A percentile compares a stretch with the other conserved stretches of the same genome.
These are phyloP conservation scores for Picathartes gymnocephalus DNA, from an alignment of 2,113 vertebrate species.

Conservation along the genomic window DNA sequence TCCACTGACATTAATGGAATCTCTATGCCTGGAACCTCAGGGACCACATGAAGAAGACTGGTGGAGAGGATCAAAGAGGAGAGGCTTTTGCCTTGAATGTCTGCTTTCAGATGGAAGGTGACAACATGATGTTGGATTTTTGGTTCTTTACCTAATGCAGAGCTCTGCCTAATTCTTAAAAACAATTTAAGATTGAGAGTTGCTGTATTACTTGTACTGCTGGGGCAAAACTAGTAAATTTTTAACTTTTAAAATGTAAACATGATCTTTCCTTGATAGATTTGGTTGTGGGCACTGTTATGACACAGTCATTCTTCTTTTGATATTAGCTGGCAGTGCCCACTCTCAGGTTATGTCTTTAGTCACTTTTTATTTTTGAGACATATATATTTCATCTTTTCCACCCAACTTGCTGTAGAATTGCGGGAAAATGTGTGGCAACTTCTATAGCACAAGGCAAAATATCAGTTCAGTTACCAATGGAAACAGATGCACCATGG, in stretches of 20 bases:
- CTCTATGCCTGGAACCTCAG: background rate
- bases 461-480: constrained; percentile 17
- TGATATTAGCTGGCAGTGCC: background rate
- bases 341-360: background rate
- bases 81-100: background rate
- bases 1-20: background rate
- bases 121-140: background rate
- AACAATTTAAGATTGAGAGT: background rate
- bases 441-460: background rate
- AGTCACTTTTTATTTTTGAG: background rate
- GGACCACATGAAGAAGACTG: background rate
- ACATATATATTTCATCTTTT: background rate
- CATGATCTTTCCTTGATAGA: background rate
- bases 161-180: background rate
- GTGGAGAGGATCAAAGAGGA: background rate
- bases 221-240: background rate
- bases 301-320: background rate
- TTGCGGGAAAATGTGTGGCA: background rate
- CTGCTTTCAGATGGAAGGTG: background rate
- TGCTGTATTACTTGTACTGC: background rate
- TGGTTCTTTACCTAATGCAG: background rate
- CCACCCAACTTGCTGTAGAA: background rate
- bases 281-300: background rate
- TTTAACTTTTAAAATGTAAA: background rate
- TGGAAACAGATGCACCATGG: background rate